Evolutionary conservation across 2,797 vertebrate genomes (phyloP), one percentile per base, ranked within the genome.

Genomic region (Moxostoma hubbsi): DNA sequence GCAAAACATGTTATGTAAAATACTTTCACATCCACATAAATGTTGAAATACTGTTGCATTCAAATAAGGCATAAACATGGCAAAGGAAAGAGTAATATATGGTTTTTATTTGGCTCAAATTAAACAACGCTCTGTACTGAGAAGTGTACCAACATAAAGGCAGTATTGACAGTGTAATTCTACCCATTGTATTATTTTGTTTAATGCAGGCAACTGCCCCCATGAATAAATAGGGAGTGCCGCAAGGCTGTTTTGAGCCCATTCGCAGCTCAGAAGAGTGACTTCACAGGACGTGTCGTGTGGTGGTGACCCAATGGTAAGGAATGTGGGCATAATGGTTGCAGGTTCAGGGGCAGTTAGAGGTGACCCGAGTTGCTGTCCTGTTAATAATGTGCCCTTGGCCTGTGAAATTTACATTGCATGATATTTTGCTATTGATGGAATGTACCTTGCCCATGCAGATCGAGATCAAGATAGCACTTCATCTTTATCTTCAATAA

Each of bases 191-290:
- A 45, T 70, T 12, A 65, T 57, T 72, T 49, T 65, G 77, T 79
- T 64, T 79, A 65, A 79, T 71, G 77, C 77, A 65, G 68, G 68
- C 65, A 72, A 72, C 68, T 64, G 77, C 77, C 77, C 59, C 54
- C 61, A 79, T 72, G 61, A 72, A 64, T 72, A 55, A 72, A 64
- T 12, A 47, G 61, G 61, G 62, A 65, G 59, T 53, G 46, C 59
- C 67, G 18, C 59, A 72, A 64, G 51, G 59, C 50, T 79, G 77
- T 79, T 71, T 79, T 65, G 68, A 72, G 51, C 68, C 68, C 68
- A 72, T 72, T 57, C 69, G 58, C 55, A 65, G 45, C 62, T 79
- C 12, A 80, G 49, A 54, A 15, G 61, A 9, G 9, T 57, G 47
- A 76, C 75, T 50, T 43, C 36, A 79, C 43, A 75, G 65, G 58